Base-by-base conservation (phyloP, 2,888 invertebrate species). In the Agrotis ipsilon region DNA sequence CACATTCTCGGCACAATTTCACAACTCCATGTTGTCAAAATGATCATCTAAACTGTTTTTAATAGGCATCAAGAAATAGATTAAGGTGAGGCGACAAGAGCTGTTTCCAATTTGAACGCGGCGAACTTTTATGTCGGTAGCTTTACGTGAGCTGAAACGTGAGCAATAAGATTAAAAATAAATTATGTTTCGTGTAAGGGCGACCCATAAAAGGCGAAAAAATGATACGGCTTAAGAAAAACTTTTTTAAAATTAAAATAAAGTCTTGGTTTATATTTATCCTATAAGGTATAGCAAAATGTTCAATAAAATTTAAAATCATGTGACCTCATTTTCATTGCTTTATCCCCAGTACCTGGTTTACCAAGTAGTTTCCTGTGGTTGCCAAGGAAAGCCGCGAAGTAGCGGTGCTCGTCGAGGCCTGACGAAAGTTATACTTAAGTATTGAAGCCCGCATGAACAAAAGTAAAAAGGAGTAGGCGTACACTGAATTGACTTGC, bases 101-200 rank as follows among this genome's bases (percentile, higher is more conserved):
- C 90, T 88, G 89, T 92, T 94, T 92, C 93, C 94, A 94, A 94
- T 94, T 94, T 92, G 90, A 89, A 89, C 90, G 90, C 88, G 91
- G 92, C 91, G 91, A 93, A 94, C 93, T 95, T 95, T 95, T 95
- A 95, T 93, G 94, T 93, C 92, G 92, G 90, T 90, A 88, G 91
- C 90, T 88, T 92, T 93, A 95, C 95, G 95, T 95, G 95, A 94
- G 92, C 91, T 92, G 95, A 94, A 94, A 94, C 92, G 91, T 90
- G 91, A 94, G 94, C 92, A 92, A 94, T 93, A 90, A 93, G 93
- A 94, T 94, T 95, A 94, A 94, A 95, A 94, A 94, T 94, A 93
- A 94, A 94, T 94, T 93, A 94, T 92, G 91, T 92, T 91, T 85
- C 83, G 90, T 88, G 87, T 89, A 89, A 91, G 89, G 90, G 90